Base-by-base conservation (phyloP, 2,113 vertebrate genomes). In the Sinocyclocheilus anophthalmus region DNA sequence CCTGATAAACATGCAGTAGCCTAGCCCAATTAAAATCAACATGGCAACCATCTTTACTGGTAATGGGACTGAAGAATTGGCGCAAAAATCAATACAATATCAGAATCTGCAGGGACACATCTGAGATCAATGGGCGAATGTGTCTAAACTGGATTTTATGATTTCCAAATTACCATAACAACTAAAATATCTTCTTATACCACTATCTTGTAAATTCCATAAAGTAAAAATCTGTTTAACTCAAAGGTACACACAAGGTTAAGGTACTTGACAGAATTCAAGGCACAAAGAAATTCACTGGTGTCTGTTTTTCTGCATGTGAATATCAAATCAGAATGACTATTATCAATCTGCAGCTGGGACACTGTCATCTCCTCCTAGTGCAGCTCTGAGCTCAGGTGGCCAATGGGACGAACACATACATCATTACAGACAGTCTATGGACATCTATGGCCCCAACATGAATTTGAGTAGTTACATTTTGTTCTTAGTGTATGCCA, bases 21-120 rank as follows among this genome's bases (percentile, higher is more conserved):
- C 73, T 92, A 91, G 90, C 92, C 91, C 88, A 91, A 88, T 92
- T 92, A 69, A 79, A 81, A 87, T 88, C 77, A 92, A 83, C 55
- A 57, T 90, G 88, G 89, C 90, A 61, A 91, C 80, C 39, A 87
- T 88, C 88, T 86, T 72, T 90, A 87, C 88, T 85, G 73, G 61
- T 88, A 92, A 92, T 76, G 81, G 88, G 88, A 67, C 50, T 81
- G n/a, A 84, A 67, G 61, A 67, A 81, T 67, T 81, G 79, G 42
- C 24, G 30, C 8, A 45, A 59, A 48, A 42, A 77, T 59, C 37
- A 59, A 22, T 14, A 81, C 11, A 45, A 37, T 24, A 84, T 30
- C 20, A 57, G 72, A 45, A 59, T 79, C 53, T 69, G 42, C 24
- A 67, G 42, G 57, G 33, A 39, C 6, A 24, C 12, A 65, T 65